phyloP scores from a whole-genome alignment of 2,113 vertebrate genomes.

The Scomber scombrus region DNA sequence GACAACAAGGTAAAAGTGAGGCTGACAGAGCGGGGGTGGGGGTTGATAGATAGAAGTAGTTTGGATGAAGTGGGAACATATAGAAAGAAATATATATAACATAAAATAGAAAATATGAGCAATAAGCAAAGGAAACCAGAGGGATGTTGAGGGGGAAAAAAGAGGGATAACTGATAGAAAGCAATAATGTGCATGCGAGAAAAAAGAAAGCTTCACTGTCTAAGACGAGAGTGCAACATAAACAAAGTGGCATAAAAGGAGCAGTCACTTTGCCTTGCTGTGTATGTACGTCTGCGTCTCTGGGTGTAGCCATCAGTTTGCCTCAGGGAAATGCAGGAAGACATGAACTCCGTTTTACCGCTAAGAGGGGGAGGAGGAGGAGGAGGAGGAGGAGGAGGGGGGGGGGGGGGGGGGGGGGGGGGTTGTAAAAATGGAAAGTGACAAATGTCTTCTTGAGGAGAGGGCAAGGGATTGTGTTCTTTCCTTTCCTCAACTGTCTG shows the following conservation, averaged over 20 bases:
- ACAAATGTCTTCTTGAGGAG: slow-evolving; percentile 70
- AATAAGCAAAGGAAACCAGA: not conserved
- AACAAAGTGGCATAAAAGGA: slow-evolving; percentile 83
- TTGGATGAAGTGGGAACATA: slow-evolving; percentile 5
- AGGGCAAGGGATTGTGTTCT: slow-evolving; percentile 31
- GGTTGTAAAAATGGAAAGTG: slow-evolving; percentile 62
- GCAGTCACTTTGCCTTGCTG: slow-evolving; percentile 66
- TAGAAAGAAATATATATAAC: not conserved
- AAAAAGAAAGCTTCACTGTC: slow-evolving; percentile 27
- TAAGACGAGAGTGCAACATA: slow-evolving; percentile 39
- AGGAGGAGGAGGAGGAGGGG: not conserved
- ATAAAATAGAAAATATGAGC: not conserved
- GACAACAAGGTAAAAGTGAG: slow-evolving; percentile 16
- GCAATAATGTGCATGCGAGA: slow-evolving; percentile 29
- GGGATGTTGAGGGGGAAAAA: slow-evolving; percentile 15
- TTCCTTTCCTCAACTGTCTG: slow-evolving; percentile 21
- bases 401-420: not conserved
- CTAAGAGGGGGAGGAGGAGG: slow-evolving; percentile 14
- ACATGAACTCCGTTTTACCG: slow-evolving; percentile 66
- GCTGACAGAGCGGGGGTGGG: not conserved
- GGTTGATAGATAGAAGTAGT: not conserved
- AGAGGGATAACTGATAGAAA: slow-evolving; percentile 35
- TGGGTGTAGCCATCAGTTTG: slow-evolving; percentile 65
- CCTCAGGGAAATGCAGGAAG: slow-evolving; percentile 54
- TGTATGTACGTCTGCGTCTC: slow-evolving; percentile 45